Evolutionary conservation across 2,888 invertebrate genomes (phyloP), one percentile per base, ranked within the genome.

Genomic region (Patella caerulea): DNA sequence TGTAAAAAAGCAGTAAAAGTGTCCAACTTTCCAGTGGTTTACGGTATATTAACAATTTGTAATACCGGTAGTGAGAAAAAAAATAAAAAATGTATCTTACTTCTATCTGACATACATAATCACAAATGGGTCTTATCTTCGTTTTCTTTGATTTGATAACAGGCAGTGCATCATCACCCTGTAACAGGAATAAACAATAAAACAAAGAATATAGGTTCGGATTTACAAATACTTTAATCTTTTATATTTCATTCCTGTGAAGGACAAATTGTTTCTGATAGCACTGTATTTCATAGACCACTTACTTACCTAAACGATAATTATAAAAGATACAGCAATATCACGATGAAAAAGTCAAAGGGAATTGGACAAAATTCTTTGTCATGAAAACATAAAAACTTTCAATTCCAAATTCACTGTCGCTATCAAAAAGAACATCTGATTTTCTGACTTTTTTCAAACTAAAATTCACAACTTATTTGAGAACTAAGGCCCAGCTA

Each of bases 241-340:
- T 65, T 65, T 65, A 65, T 19, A 65, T 65, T 65, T 65, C 65
- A 65, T 65, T 65, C 65, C 65, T 65, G 65, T 65, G n/a, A 65
- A 65, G 65, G 19, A 65, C 65, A 65, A 45, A 65, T 65, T 65
- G 65, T 65, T 65, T 65, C 15, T 65, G 65, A 65, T 65, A 65
- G 19, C 65, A 65, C 17, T 65, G 17, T 65, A 65, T 59, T 59
- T 19, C 19, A n/a, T 14, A 59, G 59, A 59, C 59, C 17, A 9
- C 15, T 59, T 14, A 59, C 59, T 59, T 59, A 59, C 17, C 59
- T 15, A 59, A 56, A 56, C 17, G 56, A 56, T 56, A 56, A 56
- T 56, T 56, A 2, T 56, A 56, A 56, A 34, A 56, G 17, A 56
- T 56, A 56, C 56, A 56, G 56, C 56, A 56, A 56, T 56, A 56